Evolutionary conservation across 2,113 vertebrate species (phyloP), one percentile per base, ranked within the genome.

Genomic region (Pseudopipra pipra): DNA sequence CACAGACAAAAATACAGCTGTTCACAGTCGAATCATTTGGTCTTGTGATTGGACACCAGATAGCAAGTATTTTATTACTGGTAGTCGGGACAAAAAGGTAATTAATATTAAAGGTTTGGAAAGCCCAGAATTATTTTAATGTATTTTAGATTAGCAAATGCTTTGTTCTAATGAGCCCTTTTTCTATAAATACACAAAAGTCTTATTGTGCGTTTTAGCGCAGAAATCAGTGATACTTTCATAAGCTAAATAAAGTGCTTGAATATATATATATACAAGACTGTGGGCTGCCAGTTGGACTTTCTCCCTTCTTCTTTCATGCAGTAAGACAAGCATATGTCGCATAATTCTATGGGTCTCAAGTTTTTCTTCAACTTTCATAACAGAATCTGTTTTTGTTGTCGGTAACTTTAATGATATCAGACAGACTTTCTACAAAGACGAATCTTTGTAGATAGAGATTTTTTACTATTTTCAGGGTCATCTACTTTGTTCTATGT

Each of bases 11-110:
- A 98, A 98, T 95, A 99, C 98, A 22, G 97, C 99, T 71, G 90
- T 99, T 52, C 99, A 99, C 94, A 98, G 98, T 58, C 98, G 99
- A 76, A 99, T 99, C 96, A 99, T 99, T 98, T 99, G 99, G 99
- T 98, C 99, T 80, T 99, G 99, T 97, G 99, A 99, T 93, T 99
- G 99, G 99, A 99, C 98, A 95, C 98, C 98, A n/a, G 99, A 99
- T 65, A 98, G 98, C 98, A 98, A 98, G 77, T 99, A 99, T 98
- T 99, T 99, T 97, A 97, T 98, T 83, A 99, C 99, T 58, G 98
- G 99, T 62, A 99, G 99, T 97, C 98, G 99, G 67, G 99, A 99
- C 97, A 99, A 98, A 97, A 99, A 99, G 99, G 99, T 99, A 97
- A 97, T 58, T 91, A 72, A 52, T 67, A 52, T 17, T n/a, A 62